Evolutionary conservation across 1,140 invertebrate species (phyloP), one percentile per base, ranked within the genome.

Genomic region (Chymomyza costata): DNA sequence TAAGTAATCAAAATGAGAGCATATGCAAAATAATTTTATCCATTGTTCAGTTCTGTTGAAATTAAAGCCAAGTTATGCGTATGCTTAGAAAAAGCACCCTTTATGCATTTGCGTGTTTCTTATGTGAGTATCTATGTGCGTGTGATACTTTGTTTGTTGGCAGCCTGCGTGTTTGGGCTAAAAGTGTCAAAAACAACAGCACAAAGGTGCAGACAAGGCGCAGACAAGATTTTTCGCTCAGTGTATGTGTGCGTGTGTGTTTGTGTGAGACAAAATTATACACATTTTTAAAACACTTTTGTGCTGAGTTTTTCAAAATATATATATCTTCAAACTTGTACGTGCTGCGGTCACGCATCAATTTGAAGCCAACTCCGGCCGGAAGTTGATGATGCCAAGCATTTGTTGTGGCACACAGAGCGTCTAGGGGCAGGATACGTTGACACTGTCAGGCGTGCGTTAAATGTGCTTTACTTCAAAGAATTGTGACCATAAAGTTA

Each of bases 281-380:
- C 73, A 68, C 73, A 80, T 80, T 80, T 80, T 78, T 80, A 58
- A 69, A 80, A 80, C 73, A 80, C 67, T 80, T 73, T 52, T 63
- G 31, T n/a, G 13, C 56, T 46, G 44, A 43, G 56, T 52, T 57
- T 28, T 48, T 57, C 58, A 63, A 60, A 80, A 80, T 80, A 73
- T 73, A n/a, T n/a, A 80, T 80, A 55, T 59, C 56, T 64, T 46
- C 56, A 50, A 61, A 56, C 7, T 49, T 30, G 50, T 80, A 80
- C 73, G 73, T 80, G 73, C 67, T 65, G 67, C 40, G 73, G 73
- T 80, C 73, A 80, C 73, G 55, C 59, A 67, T 73, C 73, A 67
- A 67, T 80, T 65, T 65, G 21, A 10, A 10, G 21, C 41, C 48
- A 25, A 13, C 34, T 28, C 10, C 25, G 10, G 25, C 25, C 25